phyloP scores from a whole-genome alignment of 2,797 vertebrate genomes.

The Sitta carolinensis region DNA sequence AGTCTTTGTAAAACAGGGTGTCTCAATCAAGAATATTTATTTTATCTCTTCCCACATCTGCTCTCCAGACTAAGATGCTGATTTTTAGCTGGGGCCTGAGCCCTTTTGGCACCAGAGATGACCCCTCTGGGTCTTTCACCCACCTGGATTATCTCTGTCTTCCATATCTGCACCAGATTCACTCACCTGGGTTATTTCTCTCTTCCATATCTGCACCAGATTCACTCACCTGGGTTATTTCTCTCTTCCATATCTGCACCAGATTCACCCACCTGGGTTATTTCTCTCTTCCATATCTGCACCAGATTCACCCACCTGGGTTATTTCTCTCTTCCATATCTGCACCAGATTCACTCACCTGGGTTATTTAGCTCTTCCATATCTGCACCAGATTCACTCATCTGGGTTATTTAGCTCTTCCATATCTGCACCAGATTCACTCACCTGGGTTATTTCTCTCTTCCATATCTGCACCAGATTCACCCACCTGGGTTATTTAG shows the following conservation, averaged over 20 bases:
- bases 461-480: too few species aligned
- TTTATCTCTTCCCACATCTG: background rate
- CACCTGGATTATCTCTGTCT: background rate
- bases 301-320: too few species aligned
- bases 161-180: too few species aligned
- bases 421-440: background rate
- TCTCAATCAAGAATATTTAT: background rate
- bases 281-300: background rate
- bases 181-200: too few species aligned
- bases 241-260: background rate
- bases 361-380: too few species aligned
- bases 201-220: background rate
- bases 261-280: too few species aligned
- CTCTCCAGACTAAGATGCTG: background rate
- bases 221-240: too few species aligned
- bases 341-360: too few species aligned
- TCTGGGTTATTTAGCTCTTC: too few species aligned
- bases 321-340: background rate
- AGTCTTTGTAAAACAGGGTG: background rate
- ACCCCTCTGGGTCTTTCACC: too few species aligned
- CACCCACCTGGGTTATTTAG: background rate
- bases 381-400: background rate
- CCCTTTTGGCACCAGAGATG: background rate
- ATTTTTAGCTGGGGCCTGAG: background rate
- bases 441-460: background rate